These are phyloP conservation scores for Dryobota labecula DNA, from an alignment of 2,888 invertebrate genomes.

Conservation along the genomic window DNA sequence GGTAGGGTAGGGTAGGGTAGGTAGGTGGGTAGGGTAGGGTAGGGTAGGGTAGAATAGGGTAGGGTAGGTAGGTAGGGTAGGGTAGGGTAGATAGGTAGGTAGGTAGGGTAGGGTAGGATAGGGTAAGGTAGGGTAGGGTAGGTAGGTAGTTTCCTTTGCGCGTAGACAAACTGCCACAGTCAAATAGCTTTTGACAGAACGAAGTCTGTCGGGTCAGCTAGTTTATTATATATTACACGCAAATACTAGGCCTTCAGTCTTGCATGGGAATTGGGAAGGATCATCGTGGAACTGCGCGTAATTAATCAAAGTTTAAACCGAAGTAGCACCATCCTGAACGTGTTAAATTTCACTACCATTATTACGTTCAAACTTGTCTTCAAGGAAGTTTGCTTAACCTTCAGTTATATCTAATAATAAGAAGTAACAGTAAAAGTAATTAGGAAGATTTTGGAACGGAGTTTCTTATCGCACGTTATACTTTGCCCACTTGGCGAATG, in stretches of 20 bases:
- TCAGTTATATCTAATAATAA: not conserved
- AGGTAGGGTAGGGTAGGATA: too few species aligned
- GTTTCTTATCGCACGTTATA: not conserved
- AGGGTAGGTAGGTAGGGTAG: too few species aligned
- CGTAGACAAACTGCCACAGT: too few species aligned
- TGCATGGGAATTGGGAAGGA: not conserved
- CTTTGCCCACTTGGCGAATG: not conserved
- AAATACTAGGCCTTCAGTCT: constrained; percentile 22
- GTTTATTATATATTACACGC: too few species aligned
- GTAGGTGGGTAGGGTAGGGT: too few species aligned
- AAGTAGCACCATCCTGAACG: not conserved
- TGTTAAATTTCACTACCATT: not conserved
- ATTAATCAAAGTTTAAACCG: constrained; percentile 12
- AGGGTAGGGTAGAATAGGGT: too few species aligned
- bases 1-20: too few species aligned
- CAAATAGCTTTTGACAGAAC: too few species aligned
- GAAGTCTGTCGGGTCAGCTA: too few species aligned
- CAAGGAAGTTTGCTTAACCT: not conserved
- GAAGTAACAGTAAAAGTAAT: not conserved
- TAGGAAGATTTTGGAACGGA: not conserved
- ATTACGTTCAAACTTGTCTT: not conserved
- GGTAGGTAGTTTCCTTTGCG: too few species aligned
- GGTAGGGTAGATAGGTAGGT: too few species aligned
- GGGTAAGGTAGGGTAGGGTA: too few species aligned
- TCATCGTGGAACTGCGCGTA: not conserved